phyloP scores from a whole-genome alignment of 2,113 vertebrate species.

The Nothocercus julius region DNA sequence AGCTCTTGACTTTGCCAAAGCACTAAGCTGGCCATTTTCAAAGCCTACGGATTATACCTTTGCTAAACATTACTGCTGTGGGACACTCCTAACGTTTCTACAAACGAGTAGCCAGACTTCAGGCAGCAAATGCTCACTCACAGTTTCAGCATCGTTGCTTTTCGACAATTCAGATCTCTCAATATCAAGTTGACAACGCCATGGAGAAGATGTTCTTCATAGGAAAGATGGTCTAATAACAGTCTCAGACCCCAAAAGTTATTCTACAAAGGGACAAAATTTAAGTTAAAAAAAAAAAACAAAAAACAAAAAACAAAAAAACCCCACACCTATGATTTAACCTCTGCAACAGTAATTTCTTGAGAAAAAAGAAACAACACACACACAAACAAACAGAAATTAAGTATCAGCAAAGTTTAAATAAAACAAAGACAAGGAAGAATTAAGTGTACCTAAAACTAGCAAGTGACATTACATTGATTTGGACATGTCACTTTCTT shows the following conservation, averaged over 20 bases:
- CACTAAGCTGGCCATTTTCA: background rate
- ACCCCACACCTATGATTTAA: background rate
- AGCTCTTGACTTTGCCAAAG: background rate
- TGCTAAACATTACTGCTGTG: accelerated
- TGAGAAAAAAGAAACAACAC: background rate
- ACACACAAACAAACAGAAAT: too few species aligned
- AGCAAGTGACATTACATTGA: background rate
- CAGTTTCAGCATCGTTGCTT: background rate
- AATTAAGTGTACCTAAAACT: accelerated
- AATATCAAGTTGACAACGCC: background rate
- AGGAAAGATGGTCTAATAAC: slow-evolving; percentile 41
- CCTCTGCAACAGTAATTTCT: background rate
- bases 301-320: too few species aligned
- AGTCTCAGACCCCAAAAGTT: slow-evolving; percentile 72
- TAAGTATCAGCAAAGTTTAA: background rate
- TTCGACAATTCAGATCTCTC: slow-evolving; percentile 35
- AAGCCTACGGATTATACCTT: background rate
- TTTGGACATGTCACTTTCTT: background rate
- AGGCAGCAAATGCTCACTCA: slow-evolving; percentile 11
- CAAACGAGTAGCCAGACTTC: background rate
- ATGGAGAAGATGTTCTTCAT: background rate
- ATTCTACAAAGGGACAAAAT: background rate
- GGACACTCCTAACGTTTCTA: background rate
- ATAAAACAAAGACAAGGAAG: background rate
- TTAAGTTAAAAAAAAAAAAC: too few species aligned